phyloP scores from a whole-genome alignment of 2,797 vertebrate species.

The Siniperca scherzeri region DNA sequence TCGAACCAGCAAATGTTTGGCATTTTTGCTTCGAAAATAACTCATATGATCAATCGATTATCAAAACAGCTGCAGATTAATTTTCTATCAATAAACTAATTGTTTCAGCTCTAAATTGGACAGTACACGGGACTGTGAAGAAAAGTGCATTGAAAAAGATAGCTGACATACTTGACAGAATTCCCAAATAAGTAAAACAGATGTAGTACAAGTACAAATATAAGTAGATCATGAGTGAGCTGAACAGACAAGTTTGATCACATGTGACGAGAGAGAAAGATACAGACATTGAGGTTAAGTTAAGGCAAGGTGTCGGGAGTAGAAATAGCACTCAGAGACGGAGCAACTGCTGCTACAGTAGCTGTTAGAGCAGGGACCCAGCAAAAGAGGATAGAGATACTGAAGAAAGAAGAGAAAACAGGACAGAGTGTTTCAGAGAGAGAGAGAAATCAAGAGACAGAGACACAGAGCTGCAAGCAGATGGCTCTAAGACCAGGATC shows the following conservation, averaged over 20 bases:
- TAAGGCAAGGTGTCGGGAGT: neutral
- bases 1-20: neutral
- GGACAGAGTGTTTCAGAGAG: slow-evolving; percentile 32
- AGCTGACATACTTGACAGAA: neutral
- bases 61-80: neutral
- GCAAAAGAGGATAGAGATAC: slow-evolving; percentile 5
- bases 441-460: slow-evolving; percentile 38
- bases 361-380: neutral
- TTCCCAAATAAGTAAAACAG: neutral
- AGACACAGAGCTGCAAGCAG: slow-evolving; percentile 69
- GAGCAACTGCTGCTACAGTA: slow-evolving; percentile 9
- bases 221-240: neutral
- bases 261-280: neutral
- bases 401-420: neutral
- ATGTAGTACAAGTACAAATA: neutral
- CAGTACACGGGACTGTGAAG: too few relatives aligned
- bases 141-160: neutral
- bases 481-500: slow-evolving; percentile 75
- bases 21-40: neutral
- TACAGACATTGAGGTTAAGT: neutral
- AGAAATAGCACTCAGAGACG: neutral
- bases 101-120: neutral
- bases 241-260: slow-evolving; percentile 7
- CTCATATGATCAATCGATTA: neutral
- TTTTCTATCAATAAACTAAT: neutral